Evolutionary conservation across 2,797 vertebrate species (phyloP).

Genomic region (Kryptolebias ocellatus): DNA sequence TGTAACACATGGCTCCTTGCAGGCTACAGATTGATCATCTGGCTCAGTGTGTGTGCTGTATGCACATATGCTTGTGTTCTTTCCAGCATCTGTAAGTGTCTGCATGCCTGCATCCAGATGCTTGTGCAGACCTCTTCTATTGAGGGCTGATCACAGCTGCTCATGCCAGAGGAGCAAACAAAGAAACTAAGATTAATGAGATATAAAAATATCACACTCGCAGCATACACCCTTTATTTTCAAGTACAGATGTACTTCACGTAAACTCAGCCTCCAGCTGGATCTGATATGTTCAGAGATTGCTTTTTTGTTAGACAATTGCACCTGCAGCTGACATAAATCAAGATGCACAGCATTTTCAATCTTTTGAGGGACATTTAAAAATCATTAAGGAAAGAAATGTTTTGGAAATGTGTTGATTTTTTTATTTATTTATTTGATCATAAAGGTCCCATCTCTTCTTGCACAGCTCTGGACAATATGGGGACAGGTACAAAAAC

Average conservation of each 20-base stretch:
- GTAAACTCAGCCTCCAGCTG: background rate
- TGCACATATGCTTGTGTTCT: constrained; percentile 43
- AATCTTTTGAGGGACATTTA: too few species aligned
- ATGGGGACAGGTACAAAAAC: background rate
- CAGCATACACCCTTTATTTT: background rate
- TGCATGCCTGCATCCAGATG: constrained; percentile 28
- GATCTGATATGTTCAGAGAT: constrained; percentile 7
- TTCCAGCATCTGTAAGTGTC: constrained; percentile 44
- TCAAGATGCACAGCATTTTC: too few species aligned
- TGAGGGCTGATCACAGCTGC: constrained; percentile 8
- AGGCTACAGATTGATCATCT: constrained; percentile 38
- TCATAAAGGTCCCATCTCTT: too few species aligned
- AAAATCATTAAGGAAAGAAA: too few species aligned
- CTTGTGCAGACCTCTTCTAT: constrained; percentile 15
- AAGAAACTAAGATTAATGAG: constrained; percentile 19
- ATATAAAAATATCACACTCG: background rate
- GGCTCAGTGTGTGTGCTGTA: constrained; percentile 21
- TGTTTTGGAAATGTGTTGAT: too few species aligned
- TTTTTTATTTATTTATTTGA: too few species aligned
- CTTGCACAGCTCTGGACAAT: too few species aligned
- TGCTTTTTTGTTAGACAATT: background rate
- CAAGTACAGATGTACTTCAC: background rate
- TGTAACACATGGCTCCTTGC: constrained; percentile 38
- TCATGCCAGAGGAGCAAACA: constrained; percentile 27
- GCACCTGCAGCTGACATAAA: background rate